phyloP scores from a whole-genome alignment of 2,888 invertebrate species.

The Mimas tiliae region DNA sequence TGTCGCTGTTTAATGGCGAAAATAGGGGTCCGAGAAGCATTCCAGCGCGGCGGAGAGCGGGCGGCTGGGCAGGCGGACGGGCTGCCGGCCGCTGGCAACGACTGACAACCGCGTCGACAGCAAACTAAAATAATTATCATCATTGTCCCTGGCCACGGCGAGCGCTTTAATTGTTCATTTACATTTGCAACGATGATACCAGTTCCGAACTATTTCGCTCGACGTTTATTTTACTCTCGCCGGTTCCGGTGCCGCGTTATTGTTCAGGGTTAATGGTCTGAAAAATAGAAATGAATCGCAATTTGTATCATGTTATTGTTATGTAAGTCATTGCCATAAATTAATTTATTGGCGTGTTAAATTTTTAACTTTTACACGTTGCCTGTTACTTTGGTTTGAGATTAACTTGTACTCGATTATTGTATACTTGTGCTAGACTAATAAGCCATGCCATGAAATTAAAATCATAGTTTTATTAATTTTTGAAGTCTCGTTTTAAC shows the following conservation, averaged over 20 bases:
- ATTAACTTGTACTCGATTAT: neutral
- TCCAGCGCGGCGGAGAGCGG: slow-evolving; percentile 64
- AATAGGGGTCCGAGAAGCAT: slow-evolving; percentile 77
- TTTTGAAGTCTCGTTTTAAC: no score
- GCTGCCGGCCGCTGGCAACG: slow-evolving; percentile 47
- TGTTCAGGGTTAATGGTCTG: slow-evolving; percentile 81
- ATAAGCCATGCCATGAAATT: no score
- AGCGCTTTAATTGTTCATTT: slow-evolving; percentile 84
- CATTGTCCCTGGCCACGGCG: slow-evolving; percentile 81
- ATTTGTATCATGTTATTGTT: slow-evolving; percentile 71
- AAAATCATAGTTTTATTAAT: no score
- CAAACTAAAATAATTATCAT: slow-evolving; percentile 85
- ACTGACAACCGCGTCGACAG: slow-evolving; percentile 79
- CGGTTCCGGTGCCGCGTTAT: slow-evolving; percentile 74
- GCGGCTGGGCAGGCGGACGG: slow-evolving; percentile 48
- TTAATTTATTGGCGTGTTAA: slow-evolving; percentile 40
- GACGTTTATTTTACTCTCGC: slow-evolving; percentile 78
- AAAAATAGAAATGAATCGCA: slow-evolving; percentile 81
- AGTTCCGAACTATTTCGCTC: slow-evolving; percentile 80
- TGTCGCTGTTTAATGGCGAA: slow-evolving; percentile 82
- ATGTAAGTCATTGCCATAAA: slow-evolving; percentile 54
- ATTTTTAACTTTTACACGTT: neutral
- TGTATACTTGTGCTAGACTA: no score
- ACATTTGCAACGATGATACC: slow-evolving; percentile 84
- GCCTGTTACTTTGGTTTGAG: neutral